Base-by-base conservation (phyloP, 2,888 invertebrate species). In the Cremastinae sp. region DNA sequence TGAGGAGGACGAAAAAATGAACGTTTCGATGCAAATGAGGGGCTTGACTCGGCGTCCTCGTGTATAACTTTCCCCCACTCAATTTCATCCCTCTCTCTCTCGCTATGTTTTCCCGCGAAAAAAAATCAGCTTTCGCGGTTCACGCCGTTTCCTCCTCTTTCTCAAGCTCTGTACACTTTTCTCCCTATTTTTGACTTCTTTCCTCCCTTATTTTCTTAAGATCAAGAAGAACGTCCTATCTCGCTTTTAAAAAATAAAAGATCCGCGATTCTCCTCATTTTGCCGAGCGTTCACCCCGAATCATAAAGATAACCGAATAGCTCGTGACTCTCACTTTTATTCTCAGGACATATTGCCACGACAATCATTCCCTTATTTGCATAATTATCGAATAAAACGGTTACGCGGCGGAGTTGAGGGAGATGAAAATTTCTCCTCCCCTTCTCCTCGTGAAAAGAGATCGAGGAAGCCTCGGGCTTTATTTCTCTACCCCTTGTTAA, bases 361-460 rank as follows among this genome's bases (percentile, higher is more conserved):
- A 88, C 89, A 89, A 89, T 89, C 89, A 88, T 89, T 89, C 80
- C 78, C 64, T 80, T 84, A 89, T 89, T 89, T 89, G 83, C 89
- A 89, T 89, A 89, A 89, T 89, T 89, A 89, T 89, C 88, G 83
- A 89, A 89, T 89, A 88, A 89, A 89, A 87, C 79, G 80, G 75
- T 76, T 75, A 72, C 71, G 66, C 56, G 49, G 61, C 35, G 65
- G 20, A 22, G 55, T 91, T 91, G 91, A 90, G 91, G 91, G 91
- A 91, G 91, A 91, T 91, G 28, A 64, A 51, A 10, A n/a, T 91
- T 91, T 91, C 91, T 91, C 89, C 61, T 12, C 37, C 74, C 59
- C 64, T n/a, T n/a, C n/a, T 89, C 90, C 91, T 91, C 90, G 91
- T 90, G 39, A 22, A 39, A 39, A 64, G 39, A 51, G 39, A 8